phyloP scores from a whole-genome alignment of 2,888 invertebrate species.

The Tetragonisca angustula region DNA sequence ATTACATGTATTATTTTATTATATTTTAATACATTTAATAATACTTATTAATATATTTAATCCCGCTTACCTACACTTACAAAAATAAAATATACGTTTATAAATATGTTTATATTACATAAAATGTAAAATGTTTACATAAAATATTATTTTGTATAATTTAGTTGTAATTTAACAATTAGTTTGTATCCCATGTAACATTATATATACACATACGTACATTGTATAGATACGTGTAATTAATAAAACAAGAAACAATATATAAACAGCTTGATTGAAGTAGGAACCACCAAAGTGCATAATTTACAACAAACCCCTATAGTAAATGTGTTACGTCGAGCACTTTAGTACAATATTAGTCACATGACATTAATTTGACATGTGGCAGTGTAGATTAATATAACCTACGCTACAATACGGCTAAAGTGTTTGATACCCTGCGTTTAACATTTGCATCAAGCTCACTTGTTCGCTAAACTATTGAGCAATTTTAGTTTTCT shows the following conservation, averaged over 20 bases:
- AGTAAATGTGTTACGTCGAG: not conserved
- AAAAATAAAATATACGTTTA: too few species aligned
- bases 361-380: conserved; percentile 10
- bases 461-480: not conserved
- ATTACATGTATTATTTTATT: too few species aligned
- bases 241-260: not conserved
- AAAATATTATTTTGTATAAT: too few species aligned
- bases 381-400: conserved; percentile 10
- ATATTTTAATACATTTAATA: too few species aligned
- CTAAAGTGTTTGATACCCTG: conserved; percentile 13
- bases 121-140: too few species aligned
- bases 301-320: not conserved
- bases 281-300: not conserved
- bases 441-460: not conserved
- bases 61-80: too few species aligned
- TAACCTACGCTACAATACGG: conserved; percentile 2
- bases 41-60: too few species aligned
- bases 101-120: too few species aligned
- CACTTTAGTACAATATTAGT: not conserved
- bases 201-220: not conserved
- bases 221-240: not conserved
- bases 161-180: too few species aligned
- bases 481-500: conserved; percentile 3
- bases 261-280: not conserved
- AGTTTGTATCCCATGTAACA: too few species aligned